These are phyloP conservation scores for Athrips mouffetella DNA, from an alignment of 2,888 invertebrate species.

Conservation along the genomic window DNA sequence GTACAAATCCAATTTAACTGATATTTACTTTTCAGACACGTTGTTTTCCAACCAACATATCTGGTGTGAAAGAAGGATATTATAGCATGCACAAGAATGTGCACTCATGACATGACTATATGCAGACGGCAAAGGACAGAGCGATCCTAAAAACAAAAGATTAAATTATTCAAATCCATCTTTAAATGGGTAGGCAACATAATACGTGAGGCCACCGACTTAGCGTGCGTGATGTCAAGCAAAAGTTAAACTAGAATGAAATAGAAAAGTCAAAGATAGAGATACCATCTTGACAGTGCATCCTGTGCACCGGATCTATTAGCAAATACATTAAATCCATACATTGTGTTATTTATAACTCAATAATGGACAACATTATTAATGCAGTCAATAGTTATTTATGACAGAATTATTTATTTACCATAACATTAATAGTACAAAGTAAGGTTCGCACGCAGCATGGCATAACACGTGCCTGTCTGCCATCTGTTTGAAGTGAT, in stretches of 20 bases:
- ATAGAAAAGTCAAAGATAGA: neutral
- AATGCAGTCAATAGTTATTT: neutral
- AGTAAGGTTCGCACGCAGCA: neutral
- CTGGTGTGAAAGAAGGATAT: too few species aligned
- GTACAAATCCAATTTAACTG: too few species aligned
- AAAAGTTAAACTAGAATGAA: neutral
- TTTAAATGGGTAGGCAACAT: neutral
- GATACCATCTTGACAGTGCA: neutral
- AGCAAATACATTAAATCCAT: neutral
- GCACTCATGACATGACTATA: too few species aligned
- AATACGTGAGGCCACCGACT: slow-evolving; percentile 2
- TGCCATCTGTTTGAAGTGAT: too few species aligned
- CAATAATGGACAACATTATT: neutral
- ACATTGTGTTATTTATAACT: too few species aligned
- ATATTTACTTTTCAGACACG: too few species aligned
- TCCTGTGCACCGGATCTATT: slow-evolving; percentile 5
- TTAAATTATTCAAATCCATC: neutral
- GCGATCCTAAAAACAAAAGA: neutral
- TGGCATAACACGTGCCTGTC: slow-evolving; percentile 2
- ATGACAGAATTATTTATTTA: neutral
- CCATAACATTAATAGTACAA: neutral
- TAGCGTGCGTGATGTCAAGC: neutral
- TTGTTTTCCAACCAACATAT: too few species aligned
- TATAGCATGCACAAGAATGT: too few species aligned
- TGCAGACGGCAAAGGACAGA: too few species aligned